Base-by-base conservation (phyloP, 2,888 invertebrate genomes). In the Palloptera scutellata region DNA sequence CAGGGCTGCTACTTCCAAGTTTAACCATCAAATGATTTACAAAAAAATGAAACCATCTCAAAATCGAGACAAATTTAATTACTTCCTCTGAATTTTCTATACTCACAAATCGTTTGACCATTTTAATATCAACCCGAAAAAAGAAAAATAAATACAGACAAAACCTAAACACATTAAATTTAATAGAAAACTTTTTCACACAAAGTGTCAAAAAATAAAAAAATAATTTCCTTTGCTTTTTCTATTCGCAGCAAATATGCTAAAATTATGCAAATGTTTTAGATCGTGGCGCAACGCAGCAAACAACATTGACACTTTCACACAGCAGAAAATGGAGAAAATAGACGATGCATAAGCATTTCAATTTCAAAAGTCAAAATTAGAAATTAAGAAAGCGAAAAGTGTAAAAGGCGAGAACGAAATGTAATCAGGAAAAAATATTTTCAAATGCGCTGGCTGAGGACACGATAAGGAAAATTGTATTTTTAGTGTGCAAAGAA, bases 231-330 rank as follows among this genome's bases (percentile, higher is more conserved):
- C 2, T 30, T 64, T 48, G 19, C 30, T 60, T 43, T 59, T n/a
- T 40, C 9, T 64, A 48, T 45, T 57, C 30, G 51, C 13, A 43
- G 42, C 53, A 41, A 66, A 66, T 66, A 61, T 55, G 66, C 48
- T 61, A 61, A 52, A 42, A 40, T 66, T 61, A 61, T 55, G 61
- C 43, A 55, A 61, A 66, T 51, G 61, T 59, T 43, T 41, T 30
- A 30, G 30, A n/a, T n/a, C n/a, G n/a, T n/a, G 30, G 3, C 30
- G 6, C 2, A 30, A 6, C 30, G 6, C 30, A 30, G 30, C 30
- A 30, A 6, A 30, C 30, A 30, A 30, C 30, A 30, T 30, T 60
- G 43, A 9, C 54, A 45, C 53, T 13, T n/a, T 41, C 57, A 52
- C 51, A 55, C 3, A 12, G 8, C n/a, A n/a, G 8, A 40, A 20